A percentile compares a stretch with the other conserved stretches of the same genome.
phyloP scores from a whole-genome alignment of 2,113 vertebrate species.

The Apaloderma vittatum region DNA sequence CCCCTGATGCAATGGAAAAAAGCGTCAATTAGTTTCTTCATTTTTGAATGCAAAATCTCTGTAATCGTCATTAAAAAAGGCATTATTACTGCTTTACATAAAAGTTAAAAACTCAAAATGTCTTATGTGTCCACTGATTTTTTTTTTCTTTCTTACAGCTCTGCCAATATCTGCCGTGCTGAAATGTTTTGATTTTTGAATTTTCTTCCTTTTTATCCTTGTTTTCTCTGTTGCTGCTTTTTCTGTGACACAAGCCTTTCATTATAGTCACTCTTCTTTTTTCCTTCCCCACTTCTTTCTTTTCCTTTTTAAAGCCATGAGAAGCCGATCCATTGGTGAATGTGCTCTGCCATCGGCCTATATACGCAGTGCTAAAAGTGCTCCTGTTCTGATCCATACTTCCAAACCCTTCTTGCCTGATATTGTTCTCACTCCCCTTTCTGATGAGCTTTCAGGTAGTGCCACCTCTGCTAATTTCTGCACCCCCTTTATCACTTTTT shows the following conservation, averaged over 20 bases:
- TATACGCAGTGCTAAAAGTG: conserved; percentile 99
- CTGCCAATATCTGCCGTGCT: conserved; percentile 85
- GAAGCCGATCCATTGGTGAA: conserved; percentile 99
- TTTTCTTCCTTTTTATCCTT: conserved; percentile 85
- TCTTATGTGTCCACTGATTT: conserved; percentile 80
- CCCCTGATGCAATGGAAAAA: conserved; percentile 64
- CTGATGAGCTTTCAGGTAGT: conserved; percentile 99
- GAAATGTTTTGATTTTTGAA: conserved; percentile 87
- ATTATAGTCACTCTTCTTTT: conserved; percentile 87
- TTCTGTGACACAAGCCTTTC: conserved; percentile 87
- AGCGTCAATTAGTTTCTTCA: conserved; percentile 53
- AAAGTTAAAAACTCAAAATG: conserved; percentile 74
- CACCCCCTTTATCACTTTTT: conserved; percentile 85
- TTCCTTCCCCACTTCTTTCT: conserved; percentile 86
- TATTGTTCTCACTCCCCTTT: conserved; percentile 98
- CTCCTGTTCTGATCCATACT: conserved; percentile 99
- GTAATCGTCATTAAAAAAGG: conserved; percentile 62
- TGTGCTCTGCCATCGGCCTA: conserved; percentile 99
- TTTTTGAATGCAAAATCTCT: conserved; percentile 69
- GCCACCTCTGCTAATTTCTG: conserved; percentile 91
- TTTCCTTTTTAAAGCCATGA: conserved; percentile 94
- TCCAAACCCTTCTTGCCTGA: conserved; percentile 99
- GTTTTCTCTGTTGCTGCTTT: conserved; percentile 86
- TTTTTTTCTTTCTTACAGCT: conserved; percentile 82
- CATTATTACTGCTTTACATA: conserved; percentile 78